Conservation (phyloP, 2,888 invertebrate species). For the Agrochola lychnidis region DNA sequence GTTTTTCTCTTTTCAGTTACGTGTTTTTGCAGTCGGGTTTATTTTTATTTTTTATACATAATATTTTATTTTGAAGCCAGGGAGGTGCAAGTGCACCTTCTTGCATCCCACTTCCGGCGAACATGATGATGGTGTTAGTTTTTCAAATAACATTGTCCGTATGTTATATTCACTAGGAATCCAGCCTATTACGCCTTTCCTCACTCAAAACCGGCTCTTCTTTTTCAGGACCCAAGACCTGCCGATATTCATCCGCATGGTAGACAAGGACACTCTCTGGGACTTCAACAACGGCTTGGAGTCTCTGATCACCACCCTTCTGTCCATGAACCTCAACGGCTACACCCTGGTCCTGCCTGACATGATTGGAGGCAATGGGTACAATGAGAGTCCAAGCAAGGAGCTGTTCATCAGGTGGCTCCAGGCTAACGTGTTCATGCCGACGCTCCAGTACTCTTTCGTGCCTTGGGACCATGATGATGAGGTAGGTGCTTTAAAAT, state of each 20-base stretch:
- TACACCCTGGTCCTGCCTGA: conserved; percentile 94
- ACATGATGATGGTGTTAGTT: not conserved
- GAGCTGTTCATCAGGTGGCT: conserved; percentile 95
- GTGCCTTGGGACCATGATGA: conserved; percentile 95
- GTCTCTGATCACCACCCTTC: conserved; percentile 93
- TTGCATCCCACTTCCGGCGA: too few relatives aligned
- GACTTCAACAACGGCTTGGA: conserved; percentile 93
- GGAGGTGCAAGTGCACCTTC: too few relatives aligned
- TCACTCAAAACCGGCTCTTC: not conserved
- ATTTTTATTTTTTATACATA: too few relatives aligned
- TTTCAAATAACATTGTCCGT: not conserved
- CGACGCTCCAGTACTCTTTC: conserved; percentile 94
- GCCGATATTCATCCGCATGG: conserved; percentile 94
- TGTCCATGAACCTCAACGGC: conserved; percentile 92
- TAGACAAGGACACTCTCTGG: conserved; percentile 94
- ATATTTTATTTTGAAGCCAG: too few relatives aligned
- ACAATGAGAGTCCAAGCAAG: conserved; percentile 89
- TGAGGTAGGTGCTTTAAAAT: conserved; percentile 77
- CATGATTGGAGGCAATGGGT: conserved; percentile 94
- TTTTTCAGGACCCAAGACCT: conserved; percentile 91
- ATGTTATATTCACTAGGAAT: not conserved
- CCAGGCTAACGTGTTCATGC: conserved; percentile 95
- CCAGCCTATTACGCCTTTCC: not conserved
- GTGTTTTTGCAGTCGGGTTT: too few relatives aligned
- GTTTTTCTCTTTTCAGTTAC: too few relatives aligned